Evolutionary conservation across 2,113 vertebrate species (phyloP).

Genomic region (Machaerirhynchus nigripectus): DNA sequence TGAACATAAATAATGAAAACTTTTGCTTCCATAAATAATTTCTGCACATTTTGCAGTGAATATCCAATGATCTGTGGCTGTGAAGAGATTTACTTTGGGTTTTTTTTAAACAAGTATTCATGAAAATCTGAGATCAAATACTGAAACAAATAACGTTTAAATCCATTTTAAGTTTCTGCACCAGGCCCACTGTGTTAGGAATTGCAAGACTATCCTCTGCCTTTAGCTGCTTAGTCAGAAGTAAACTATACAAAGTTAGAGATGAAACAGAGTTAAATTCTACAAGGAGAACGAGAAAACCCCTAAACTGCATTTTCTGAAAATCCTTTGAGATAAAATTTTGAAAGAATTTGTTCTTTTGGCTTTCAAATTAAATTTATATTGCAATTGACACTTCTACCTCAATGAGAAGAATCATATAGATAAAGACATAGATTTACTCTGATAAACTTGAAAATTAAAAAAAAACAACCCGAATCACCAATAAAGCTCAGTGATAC

Average conservation of each 20-base stretch:
- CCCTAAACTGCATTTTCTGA: background rate
- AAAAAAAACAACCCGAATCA: accelerated
- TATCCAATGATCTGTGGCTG: background rate
- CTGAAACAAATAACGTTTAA: background rate
- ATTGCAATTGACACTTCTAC: background rate
- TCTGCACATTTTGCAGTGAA: background rate
- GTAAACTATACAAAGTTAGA: background rate
- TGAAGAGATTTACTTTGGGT: background rate
- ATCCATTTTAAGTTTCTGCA: background rate
- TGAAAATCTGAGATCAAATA: background rate
- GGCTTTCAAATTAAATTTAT: background rate
- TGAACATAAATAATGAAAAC: background rate
- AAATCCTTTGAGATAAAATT: background rate
- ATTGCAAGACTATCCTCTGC: background rate
- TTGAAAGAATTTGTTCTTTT: background rate
- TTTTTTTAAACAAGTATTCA: background rate
- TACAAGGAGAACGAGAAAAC: background rate
- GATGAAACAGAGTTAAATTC: background rate
- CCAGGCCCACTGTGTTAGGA: background rate
- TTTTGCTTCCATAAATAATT: background rate
- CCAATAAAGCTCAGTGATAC: background rate
- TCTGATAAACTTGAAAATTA: background rate
- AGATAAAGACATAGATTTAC: background rate
- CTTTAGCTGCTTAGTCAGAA: background rate
- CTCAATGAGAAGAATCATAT: background rate